Conservation (phyloP, 2,113 vertebrate species). For the Abramis brama region DNA sequence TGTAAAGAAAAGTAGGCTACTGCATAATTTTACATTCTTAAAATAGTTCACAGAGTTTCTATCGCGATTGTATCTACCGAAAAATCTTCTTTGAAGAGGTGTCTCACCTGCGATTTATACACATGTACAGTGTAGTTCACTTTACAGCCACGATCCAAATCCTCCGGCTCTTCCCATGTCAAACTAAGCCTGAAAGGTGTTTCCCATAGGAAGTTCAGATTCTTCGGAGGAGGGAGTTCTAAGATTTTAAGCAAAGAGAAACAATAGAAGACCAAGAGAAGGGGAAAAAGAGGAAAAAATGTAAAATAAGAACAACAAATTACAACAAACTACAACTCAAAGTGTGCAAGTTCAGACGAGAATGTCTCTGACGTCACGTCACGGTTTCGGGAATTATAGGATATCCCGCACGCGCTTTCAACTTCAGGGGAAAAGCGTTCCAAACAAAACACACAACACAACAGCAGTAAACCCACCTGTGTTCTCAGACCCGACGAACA, state of each 20-base stretch:
- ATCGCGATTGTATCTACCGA: too few species aligned
- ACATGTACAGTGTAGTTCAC: constrained; percentile 44
- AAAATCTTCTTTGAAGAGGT: too few species aligned
- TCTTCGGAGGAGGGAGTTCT: constrained; percentile 56
- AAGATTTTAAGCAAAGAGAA: not conserved
- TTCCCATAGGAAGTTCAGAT: not conserved
- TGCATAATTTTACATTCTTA: too few species aligned
- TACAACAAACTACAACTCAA: not conserved
- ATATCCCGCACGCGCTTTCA: constrained; percentile 29
- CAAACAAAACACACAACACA: not conserved
- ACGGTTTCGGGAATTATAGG: constrained; percentile 44
- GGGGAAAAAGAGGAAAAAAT: too few species aligned
- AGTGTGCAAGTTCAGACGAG: not conserved
- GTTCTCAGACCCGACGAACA: not conserved
- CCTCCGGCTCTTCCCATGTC: constrained; percentile 54
- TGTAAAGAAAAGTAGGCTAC: too few species aligned
- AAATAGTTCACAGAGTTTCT: not conserved
- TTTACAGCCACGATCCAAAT: not conserved
- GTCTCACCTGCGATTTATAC: not conserved
- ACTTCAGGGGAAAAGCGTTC: not conserved
- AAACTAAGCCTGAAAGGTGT: constrained; percentile 39
- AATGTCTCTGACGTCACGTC: not conserved
- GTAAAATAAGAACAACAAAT: not conserved
- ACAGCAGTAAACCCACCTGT: constrained; percentile 13
- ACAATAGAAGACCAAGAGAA: not conserved